Conservation (phyloP, 2,888 invertebrate genomes). For the Syrista parreyssii region DNA sequence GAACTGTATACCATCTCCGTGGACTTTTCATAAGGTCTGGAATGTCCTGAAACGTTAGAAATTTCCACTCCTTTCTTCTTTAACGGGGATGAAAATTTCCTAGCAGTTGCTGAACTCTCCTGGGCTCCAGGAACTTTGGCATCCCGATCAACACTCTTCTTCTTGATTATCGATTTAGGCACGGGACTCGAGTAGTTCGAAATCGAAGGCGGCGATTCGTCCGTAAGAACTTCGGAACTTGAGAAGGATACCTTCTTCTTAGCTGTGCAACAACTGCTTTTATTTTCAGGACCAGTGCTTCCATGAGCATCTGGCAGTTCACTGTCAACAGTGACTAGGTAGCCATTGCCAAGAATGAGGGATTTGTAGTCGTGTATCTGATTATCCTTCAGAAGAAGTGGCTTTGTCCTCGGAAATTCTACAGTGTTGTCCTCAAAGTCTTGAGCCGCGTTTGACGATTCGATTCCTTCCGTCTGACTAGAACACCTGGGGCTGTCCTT, state of each 20-base stretch:
- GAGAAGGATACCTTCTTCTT: conserved; percentile 45
- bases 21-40: not conserved
- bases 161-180: conserved; percentile 46
- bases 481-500: conserved; percentile 23
- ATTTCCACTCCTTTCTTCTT: not conserved
- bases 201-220: not conserved
- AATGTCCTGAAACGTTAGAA: not conserved
- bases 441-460: conserved; percentile 2
- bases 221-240: not conserved
- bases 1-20: not conserved
- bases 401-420: conserved; percentile 40
- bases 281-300: conserved; percentile 9
- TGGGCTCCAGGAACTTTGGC: not conserved
- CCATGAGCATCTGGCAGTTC: not conserved
- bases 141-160: conserved; percentile 6
- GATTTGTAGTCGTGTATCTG: conserved; percentile 40
- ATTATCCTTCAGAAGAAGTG: conserved; percentile 11
- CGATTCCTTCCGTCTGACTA: conserved; percentile 1
- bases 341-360: conserved; percentile 36
- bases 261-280: not conserved
- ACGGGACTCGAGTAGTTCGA: not conserved
- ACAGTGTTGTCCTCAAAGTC: conserved; percentile 42
- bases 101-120: not conserved
- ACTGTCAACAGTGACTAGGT: conserved; percentile 13
- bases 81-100: not conserved